Conservation (phyloP, 1,140 invertebrate genomes). For the Trigoniulus corallinus region DNA sequence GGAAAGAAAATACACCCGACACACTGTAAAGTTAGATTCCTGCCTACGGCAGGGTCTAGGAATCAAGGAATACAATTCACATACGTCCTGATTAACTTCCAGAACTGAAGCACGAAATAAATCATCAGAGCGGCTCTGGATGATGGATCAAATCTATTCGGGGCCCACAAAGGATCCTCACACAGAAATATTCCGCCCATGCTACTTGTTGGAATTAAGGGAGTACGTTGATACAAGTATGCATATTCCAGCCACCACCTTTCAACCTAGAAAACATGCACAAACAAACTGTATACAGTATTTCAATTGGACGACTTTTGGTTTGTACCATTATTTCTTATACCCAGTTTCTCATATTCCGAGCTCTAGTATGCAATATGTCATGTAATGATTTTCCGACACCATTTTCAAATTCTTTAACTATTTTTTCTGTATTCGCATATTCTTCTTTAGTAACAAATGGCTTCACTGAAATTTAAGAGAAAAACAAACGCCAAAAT, state of each 20-base stretch:
- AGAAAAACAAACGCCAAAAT: neutral
- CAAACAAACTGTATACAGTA: neutral
- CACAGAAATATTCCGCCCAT: constrained; percentile 12
- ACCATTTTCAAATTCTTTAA: constrained; percentile 24
- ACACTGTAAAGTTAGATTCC: neutral
- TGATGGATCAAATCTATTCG: constrained; percentile 13
- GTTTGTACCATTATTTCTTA: no score
- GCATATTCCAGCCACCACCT: constrained; percentile 28
- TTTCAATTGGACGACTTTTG: no score
- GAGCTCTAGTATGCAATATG: constrained; percentile 20
- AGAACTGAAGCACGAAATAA: constrained; percentile 21
- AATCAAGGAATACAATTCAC: no score
- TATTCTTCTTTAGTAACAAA: constrained; percentile 24
- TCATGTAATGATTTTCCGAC: constrained; percentile 24
- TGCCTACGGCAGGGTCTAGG: no score
- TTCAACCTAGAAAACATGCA: constrained; percentile 19
- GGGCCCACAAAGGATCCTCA: neutral
- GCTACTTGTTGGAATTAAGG: constrained; percentile 24
- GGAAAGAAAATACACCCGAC: constrained; percentile 3
- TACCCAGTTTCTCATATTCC: constrained; percentile 25
- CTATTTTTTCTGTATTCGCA: constrained; percentile 21
- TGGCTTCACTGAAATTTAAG: constrained; percentile 20
- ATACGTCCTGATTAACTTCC: constrained; percentile 24
- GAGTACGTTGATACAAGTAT: constrained; percentile 23
- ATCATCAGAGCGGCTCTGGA: constrained; percentile 20